Base-by-base conservation (phyloP, 2,888 invertebrate species). In the Epirrita christyi region DNA sequence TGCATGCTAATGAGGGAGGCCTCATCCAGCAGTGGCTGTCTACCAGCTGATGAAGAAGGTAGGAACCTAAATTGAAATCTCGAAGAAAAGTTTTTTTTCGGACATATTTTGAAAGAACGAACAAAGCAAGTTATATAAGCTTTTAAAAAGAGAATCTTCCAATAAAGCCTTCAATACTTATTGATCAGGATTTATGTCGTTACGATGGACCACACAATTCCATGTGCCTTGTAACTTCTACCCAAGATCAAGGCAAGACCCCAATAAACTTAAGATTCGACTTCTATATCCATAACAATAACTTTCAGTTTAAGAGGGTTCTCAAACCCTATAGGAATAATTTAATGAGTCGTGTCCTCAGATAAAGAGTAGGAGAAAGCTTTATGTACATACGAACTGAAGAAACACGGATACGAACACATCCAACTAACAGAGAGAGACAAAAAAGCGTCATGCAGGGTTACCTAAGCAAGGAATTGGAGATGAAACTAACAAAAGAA, bases 241-340 rank as follows among this genome's bases (percentile, higher is more conserved):
- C 36, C 40, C 38, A 40, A 53, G 52, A 58, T 58, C 57, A 44
- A 48, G 48, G 40, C 34, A 37, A 54, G 50, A 61, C 64, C 64
- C 58, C 59, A 64, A 66, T 68, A 68, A 67, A 63, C 61, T 66
- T 46, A 57, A 53, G 54, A 53, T 65, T 66, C 63, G 63, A 60
- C 61, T 64, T 62, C 60, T 57, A 61, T 61, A 63, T 56, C 56
- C 61, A 70, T 67, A 68, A 64, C 65, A 65, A 67, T 68, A 64
- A 66, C 62, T 70, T 62, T 42, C 53, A 57, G 59, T 61, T 57
- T 63, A 63, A 64, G 60, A 63, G 62, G 64, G 63, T 59, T 61
- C 62, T 57, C 58, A 66, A 67, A 64, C 61, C 66, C 67, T 61
- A 60, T 62, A 65, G 69, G 75, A 75, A 74, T 74, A 74, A 75